Evolutionary conservation across 2,797 vertebrate species (phyloP).

Genomic region (Protonibea diacanthus): DNA sequence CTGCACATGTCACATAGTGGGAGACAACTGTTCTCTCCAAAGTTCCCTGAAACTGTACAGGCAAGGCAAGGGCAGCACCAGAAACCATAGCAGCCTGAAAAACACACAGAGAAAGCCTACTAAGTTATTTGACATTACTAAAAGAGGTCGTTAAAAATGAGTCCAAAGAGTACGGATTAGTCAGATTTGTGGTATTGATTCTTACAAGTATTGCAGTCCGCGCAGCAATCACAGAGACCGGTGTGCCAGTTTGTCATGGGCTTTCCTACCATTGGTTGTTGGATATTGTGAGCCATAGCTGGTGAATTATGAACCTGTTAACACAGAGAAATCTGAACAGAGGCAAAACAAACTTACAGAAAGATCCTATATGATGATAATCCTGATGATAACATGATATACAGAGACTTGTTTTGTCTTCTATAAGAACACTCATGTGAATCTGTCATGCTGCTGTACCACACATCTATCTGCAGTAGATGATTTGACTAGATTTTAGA

Average conservation of each 20-base stretch:
- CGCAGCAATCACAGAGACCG: constrained; percentile 62
- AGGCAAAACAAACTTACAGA: background rate
- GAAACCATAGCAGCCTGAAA: constrained; percentile 72
- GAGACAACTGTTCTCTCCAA: constrained; percentile 63
- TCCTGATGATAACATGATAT: background rate
- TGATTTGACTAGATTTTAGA: background rate
- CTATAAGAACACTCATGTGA: too few species aligned
- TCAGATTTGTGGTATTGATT: background rate
- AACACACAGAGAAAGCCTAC: background rate
- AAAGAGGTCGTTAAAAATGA: background rate
- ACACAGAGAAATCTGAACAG: background rate
- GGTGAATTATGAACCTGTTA: background rate
- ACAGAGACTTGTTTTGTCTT: background rate
- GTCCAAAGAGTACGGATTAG: background rate
- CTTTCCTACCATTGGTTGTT: background rate
- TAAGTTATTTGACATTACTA: background rate
- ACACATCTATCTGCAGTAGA: background rate
- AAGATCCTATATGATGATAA: background rate
- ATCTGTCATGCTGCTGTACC: background rate
- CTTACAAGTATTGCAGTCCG: constrained; percentile 50
- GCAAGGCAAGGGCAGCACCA: constrained; percentile 76
- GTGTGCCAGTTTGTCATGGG: constrained; percentile 25
- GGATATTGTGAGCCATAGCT: background rate
- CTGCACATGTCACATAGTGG: constrained; percentile 63
- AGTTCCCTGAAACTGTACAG: constrained; percentile 51